Evolutionary conservation across 2,113 vertebrate species (phyloP).

Genomic region (Alces alces): DNA sequence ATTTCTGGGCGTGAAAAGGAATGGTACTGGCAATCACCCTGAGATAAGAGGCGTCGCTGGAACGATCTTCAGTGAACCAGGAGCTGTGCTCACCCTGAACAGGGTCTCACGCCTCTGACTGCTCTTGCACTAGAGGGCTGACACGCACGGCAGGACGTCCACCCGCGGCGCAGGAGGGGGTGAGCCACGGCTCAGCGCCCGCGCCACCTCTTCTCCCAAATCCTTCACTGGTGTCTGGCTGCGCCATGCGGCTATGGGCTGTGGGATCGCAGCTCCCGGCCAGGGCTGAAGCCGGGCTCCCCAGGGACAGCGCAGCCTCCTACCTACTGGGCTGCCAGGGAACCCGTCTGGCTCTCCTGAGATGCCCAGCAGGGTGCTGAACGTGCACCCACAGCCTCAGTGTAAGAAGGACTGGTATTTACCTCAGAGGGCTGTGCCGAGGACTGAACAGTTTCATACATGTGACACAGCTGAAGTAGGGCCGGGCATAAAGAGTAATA

Average conservation of each 20-base stretch:
- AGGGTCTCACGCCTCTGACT: neutral
- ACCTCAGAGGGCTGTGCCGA: neutral
- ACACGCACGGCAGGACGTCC: neutral
- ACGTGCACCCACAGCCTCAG: neutral
- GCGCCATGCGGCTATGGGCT: accelerated
- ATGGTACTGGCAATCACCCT: neutral
- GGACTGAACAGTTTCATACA: neutral
- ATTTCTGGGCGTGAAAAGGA: neutral
- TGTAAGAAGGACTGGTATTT: neutral
- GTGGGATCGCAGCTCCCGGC: neutral
- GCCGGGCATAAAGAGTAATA: neutral
- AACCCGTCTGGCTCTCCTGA: neutral
- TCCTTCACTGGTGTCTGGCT: neutral
- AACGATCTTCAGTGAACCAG: neutral
- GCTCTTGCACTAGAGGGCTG: neutral
- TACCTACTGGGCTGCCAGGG: neutral
- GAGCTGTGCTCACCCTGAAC: neutral
- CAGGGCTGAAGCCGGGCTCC: neutral
- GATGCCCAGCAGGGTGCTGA: neutral
- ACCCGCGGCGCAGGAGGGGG: neutral
- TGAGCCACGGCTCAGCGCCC: accelerated
- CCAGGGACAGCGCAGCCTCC: neutral
- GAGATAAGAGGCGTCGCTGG: neutral
- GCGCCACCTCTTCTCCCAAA: neutral
- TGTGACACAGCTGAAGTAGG: neutral